Base-by-base conservation (phyloP, 2,113 vertebrate species). In the Grus americana region DNA sequence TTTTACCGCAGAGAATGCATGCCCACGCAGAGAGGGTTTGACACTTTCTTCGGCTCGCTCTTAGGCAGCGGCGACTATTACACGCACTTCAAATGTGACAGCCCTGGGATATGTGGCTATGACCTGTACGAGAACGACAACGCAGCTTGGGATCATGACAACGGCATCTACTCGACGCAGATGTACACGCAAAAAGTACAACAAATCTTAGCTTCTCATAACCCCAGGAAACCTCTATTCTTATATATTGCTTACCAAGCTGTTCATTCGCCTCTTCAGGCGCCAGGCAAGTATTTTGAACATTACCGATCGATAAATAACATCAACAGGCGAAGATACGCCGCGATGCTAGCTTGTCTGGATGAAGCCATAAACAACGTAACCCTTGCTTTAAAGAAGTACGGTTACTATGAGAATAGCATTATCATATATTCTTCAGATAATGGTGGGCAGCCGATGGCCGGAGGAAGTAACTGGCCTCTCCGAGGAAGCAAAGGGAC, bases 391-490 rank as follows among this genome's bases (percentile, higher is more conserved):
- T 97, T 99, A 2, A 99, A 98, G 95, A 98, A 92, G 29, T 99
- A 99, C 2, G 99, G 99, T 54, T 99, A 99, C 97, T 99, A 99
- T 36, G 97, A 99, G 94, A 99, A 99, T 66, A 99, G 98, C 76
- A 96, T 99, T 38, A 97, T 99, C 90, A 98, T 99, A 73, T 99
- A 99, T 95, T 99, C 99, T 15, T 99, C 99, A 5, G 99, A 99
- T 88, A 99, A 99, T 1, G 99, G 99, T 1, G 99, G 99, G 34
- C 99, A 99, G 92, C 99, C 99, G 1, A 97, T 98, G 78, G 98
- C 98, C 0, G 99, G 99, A 67, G 99, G 99, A 68, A 99, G 99
- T 95, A 99, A 99, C 94, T 99, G 99, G 99, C 99, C 99, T 21
- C 98, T 99, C 23, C 98, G 99, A 95, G 99, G 99, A 7, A 99